Base-by-base conservation (phyloP, 2,888 invertebrate species). In the Tineola bisselliella region DNA sequence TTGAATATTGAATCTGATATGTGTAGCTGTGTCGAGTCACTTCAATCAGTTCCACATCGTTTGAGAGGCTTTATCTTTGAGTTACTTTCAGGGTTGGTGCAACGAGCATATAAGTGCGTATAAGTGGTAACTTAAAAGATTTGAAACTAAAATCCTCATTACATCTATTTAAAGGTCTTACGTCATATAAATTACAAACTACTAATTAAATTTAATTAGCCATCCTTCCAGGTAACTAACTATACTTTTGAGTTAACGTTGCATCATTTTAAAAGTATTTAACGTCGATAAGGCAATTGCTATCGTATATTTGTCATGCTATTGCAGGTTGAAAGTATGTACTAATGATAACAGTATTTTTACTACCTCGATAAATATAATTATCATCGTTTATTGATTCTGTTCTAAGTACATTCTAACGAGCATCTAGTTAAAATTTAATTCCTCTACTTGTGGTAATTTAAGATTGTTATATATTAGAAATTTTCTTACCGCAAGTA, bases 241-340 rank as follows among this genome's bases (percentile, higher is more conserved):
- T 17, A 15, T 2, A 48, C 15, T 38, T 38, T 38, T n/a, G 10
- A 48, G 6, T 2, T n/a, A 48, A 48, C 17, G 15, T 48, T 48
- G 48, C 48, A 48, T 48, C 48, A 48, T 48, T 48, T 48, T 48
- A 15, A 15, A 48, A 48, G 48, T 48, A 48, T 48, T 48, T 48
- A 48, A 48, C n/a, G 1, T 10, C 48, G 48, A 48, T 48, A 48
- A 48, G 48, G 17, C 13, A 13, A 48, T 48, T 48, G 48, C 17
- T 48, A 48, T 48, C 48, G 48, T 48, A 48, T 13, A 31, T 38
- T 38, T 38, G 38, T 38, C 38, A 38, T 38, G 38, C 38, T 1
- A 38, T 38, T 38, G 6, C 38, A 38, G 38, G 38, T 38, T 38
- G 10, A 10, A 12, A 38, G 3, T 12, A 38, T 10, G n/a, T n/a